These are phyloP conservation scores for Minunthozetes semirufus DNA, from an alignment of 2,888 invertebrate genomes.

Conservation along the genomic window DNA sequence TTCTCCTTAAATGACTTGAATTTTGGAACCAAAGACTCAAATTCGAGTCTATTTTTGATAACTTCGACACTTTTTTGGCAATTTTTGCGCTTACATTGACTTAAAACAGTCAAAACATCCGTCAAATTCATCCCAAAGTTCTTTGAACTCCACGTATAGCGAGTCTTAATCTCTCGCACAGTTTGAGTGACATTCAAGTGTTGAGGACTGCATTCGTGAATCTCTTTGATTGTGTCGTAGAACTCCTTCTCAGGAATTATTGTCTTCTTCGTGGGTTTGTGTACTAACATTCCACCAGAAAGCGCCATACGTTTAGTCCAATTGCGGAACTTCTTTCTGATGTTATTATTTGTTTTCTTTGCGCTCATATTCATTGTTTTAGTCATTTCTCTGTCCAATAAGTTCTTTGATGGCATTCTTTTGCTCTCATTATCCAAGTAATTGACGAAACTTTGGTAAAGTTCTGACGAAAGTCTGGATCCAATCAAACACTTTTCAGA, in stretches of 20 bases:
- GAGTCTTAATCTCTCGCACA: neutral
- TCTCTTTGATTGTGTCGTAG: neutral
- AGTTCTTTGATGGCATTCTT: neutral
- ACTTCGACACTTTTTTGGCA: neutral
- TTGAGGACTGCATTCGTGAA: neutral
- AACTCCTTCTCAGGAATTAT: neutral
- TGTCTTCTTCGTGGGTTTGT: neutral
- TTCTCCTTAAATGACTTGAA: no score
- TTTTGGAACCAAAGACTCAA: neutral
- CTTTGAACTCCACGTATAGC: slow-evolving; percentile 8
- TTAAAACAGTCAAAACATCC: neutral
- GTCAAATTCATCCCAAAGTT: slow-evolving; percentile 7
- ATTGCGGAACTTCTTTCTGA: neutral
- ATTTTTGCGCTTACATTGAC: neutral
- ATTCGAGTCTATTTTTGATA: neutral
- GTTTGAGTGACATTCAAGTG: slow-evolving; percentile 1
- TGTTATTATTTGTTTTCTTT: neutral
- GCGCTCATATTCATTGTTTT: neutral
- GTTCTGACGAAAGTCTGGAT: neutral
- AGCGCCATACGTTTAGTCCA: slow-evolving; percentile 1
- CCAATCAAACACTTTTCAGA: neutral
- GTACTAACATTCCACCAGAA: neutral
- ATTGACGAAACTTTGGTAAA: neutral
- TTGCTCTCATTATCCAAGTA: neutral
- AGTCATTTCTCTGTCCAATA: neutral